A percentile compares a stretch with the other conserved stretches of the same genome.
Evolutionary conservation across 2,113 vertebrate species (phyloP).

Genomic region (Rhinoderma darwinii): DNA sequence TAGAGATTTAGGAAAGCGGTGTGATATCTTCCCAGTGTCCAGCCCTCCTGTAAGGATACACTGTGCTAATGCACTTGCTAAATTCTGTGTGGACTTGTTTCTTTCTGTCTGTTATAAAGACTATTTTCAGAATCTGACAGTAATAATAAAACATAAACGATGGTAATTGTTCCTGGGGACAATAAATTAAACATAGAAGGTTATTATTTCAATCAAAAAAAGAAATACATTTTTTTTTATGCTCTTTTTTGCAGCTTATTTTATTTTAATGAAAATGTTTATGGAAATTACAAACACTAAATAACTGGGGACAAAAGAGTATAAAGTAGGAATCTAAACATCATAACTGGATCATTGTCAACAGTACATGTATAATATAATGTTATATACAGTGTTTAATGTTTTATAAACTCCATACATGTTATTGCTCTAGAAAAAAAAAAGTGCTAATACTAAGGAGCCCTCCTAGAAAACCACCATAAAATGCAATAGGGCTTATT

Average conservation of each 20-base stretch:
- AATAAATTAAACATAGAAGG: background rate
- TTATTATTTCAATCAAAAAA: background rate
- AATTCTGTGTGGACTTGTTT: background rate
- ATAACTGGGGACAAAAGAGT: background rate
- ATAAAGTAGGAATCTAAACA: background rate
- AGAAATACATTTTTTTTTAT: background rate
- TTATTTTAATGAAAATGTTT: background rate
- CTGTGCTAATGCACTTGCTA: background rate
- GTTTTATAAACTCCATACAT: background rate
- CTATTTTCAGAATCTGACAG: background rate
- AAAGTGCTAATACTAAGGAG: background rate
- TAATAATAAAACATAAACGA: background rate
- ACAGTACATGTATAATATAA: background rate
- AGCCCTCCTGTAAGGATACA: background rate
- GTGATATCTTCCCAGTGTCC: background rate
- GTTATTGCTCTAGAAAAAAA: background rate
- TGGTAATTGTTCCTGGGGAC: background rate
- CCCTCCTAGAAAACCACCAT: background rate
- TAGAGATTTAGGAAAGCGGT: slow-evolving; percentile 19
- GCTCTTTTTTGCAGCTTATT: background rate
- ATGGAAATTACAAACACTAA: too few species aligned
- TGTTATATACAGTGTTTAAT: background rate
- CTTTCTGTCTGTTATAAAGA: background rate
- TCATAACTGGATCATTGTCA: too few species aligned
- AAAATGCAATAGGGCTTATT: background rate